phyloP scores from a whole-genome alignment of 2,113 vertebrate species.

The Leptobrachium leishanense region DNA sequence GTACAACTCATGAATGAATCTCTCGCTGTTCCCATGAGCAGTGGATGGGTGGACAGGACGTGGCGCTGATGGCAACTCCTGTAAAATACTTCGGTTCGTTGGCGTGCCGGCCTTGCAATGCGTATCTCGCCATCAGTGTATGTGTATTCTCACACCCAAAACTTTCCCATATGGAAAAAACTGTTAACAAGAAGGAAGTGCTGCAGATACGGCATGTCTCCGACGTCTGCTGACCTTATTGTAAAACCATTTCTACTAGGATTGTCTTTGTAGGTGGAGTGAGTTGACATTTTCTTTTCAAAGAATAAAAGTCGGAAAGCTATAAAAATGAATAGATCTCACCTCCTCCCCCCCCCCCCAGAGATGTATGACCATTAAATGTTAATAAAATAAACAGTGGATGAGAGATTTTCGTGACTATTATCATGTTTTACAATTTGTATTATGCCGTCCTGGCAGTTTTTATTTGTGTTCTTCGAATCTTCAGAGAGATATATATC shows the following conservation, averaged over 20 bases:
- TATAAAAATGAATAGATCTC: background rate
- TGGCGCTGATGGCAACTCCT: constrained; percentile 15
- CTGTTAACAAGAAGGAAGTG: constrained; percentile 39
- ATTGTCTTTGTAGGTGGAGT: constrained; percentile 12
- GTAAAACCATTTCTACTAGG: background rate
- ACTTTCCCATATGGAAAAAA: constrained; percentile 43
- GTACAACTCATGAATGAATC: too few relatives aligned
- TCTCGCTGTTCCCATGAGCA: background rate
- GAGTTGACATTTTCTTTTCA: background rate
- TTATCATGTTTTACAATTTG: too few relatives aligned
- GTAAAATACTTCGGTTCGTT: constrained; percentile 5
- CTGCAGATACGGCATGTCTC: constrained; percentile 24
- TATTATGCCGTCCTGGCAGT: too few relatives aligned
- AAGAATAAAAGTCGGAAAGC: background rate
- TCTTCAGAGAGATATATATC: too few relatives aligned
- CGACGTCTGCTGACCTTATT: constrained; percentile 11
- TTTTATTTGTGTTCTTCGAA: too few relatives aligned
- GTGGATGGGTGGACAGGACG: background rate
- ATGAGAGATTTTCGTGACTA: too few relatives aligned
- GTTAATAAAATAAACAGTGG: too few relatives aligned
- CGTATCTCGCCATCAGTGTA: constrained; percentile 29
- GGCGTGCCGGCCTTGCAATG: constrained; percentile 33
- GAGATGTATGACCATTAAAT: too few relatives aligned
- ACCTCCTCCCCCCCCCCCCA: too few relatives aligned
- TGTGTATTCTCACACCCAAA: constrained; percentile 47